Evolutionary conservation across 2,113 vertebrate species (phyloP).

Genomic region (Tiliqua scincoides): DNA sequence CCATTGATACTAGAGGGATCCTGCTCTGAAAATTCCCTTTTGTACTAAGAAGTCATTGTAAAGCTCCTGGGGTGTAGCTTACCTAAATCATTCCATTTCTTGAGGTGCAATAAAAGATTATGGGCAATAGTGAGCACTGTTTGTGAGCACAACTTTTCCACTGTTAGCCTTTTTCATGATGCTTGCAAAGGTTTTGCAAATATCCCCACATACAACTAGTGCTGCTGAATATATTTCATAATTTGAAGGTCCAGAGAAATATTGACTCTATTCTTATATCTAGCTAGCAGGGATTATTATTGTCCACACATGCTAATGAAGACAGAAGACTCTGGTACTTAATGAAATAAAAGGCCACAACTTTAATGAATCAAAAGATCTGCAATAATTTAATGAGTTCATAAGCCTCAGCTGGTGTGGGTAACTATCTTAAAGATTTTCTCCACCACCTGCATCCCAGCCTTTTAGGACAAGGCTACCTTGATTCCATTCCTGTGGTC

Average conservation of each 20-base stretch:
- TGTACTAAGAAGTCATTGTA: background rate
- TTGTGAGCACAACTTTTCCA: background rate
- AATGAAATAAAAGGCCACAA: too few relatives aligned
- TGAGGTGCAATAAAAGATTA: background rate
- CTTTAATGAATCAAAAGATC: too few relatives aligned
- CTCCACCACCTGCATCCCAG: too few relatives aligned
- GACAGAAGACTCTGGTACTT: too few relatives aligned
- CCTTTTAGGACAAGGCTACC: too few relatives aligned
- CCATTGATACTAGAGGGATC: background rate
- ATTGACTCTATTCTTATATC: too few relatives aligned
- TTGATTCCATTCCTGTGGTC: too few relatives aligned
- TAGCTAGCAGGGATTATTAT: too few relatives aligned
- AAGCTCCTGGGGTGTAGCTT: background rate
- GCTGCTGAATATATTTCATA: background rate
- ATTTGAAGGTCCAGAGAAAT: background rate
- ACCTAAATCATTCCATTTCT: background rate
- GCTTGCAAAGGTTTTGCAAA: background rate
- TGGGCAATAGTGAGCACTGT: background rate
- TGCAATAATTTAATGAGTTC: too few relatives aligned
- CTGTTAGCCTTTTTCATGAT: background rate
- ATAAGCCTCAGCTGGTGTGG: too few relatives aligned
- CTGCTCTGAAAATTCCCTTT: background rate
- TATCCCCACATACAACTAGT: background rate
- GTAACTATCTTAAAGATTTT: too few relatives aligned
- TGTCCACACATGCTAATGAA: too few relatives aligned